Conservation (phyloP, 2,797 vertebrate genomes). For the Adelosebastes latens region DNA sequence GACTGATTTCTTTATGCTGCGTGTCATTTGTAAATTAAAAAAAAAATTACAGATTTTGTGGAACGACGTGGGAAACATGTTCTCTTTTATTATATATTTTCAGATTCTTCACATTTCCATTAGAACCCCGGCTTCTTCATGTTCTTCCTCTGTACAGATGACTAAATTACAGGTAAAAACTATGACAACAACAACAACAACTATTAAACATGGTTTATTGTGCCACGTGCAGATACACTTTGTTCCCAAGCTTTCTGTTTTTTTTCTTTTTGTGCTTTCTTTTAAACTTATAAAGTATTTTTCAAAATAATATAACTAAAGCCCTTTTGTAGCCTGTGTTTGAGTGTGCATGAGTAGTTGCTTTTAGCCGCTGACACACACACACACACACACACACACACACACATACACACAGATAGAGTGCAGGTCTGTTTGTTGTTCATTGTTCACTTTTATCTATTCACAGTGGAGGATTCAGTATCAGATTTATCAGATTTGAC, state of each 20-base stretch:
- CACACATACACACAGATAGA: background rate
- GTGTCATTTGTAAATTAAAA: background rate
- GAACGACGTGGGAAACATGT: background rate
- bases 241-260: background rate
- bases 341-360: background rate
- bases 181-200: background rate
- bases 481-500: slow-evolving; percentile 54
- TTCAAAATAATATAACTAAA: background rate
- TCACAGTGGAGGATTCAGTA: slow-evolving; percentile 11
- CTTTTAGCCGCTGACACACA: background rate
- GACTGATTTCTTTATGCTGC: background rate
- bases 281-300: background rate
- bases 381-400: background rate
- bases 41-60: background rate
- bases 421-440: slow-evolving; percentile 6
- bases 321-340: background rate
- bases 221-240: background rate
- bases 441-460: slow-evolving; percentile 43
- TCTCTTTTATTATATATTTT: background rate
- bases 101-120: background rate
- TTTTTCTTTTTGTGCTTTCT: background rate
- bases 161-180: background rate
- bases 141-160: background rate
- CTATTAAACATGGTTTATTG: background rate
- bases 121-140: background rate